Evolutionary conservation across 2,888 invertebrate species (phyloP).

Genomic region (Catocala sponsa): DNA sequence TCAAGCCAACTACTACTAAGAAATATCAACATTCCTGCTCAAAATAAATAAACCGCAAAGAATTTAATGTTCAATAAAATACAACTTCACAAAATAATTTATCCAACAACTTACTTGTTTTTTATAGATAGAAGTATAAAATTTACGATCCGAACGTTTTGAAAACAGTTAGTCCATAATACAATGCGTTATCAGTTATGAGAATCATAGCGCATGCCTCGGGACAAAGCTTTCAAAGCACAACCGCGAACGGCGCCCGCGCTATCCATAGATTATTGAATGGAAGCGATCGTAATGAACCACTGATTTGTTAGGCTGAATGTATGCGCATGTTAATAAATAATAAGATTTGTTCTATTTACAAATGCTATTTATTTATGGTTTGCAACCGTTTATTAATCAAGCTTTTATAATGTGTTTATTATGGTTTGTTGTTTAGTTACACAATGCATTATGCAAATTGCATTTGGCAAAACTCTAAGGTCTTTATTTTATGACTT

Average conservation of each 20-base stretch:
- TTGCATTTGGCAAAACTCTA: too few relatives aligned
- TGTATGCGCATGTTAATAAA: constrained; percentile 37
- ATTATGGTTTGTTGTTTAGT: too few relatives aligned
- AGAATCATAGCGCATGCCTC: constrained; percentile 54
- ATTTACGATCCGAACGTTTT: constrained; percentile 41
- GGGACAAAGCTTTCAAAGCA: constrained; percentile 55
- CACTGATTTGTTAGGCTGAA: constrained; percentile 64
- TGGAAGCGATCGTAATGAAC: constrained; percentile 55
- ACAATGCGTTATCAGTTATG: constrained; percentile 52
- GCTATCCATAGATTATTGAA: constrained; percentile 47
- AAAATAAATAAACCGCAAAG: too few relatives aligned
- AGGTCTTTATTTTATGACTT: too few relatives aligned
- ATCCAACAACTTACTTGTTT: neutral
- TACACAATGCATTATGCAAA: too few relatives aligned
- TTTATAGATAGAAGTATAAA: constrained; percentile 35
- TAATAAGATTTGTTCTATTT: constrained; percentile 20
- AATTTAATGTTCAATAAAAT: neutral
- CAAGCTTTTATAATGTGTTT: too few relatives aligned
- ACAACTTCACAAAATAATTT: neutral
- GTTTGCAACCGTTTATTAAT: neutral
- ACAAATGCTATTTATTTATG: constrained; percentile 11
- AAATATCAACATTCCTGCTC: too few relatives aligned
- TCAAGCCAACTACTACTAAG: too few relatives aligned
- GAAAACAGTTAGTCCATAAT: constrained; percentile 45
- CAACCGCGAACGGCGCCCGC: constrained; percentile 46